These are phyloP conservation scores for Acromyrmex charruanus DNA, from an alignment of 1,140 invertebrate species.

Conservation along the genomic window DNA sequence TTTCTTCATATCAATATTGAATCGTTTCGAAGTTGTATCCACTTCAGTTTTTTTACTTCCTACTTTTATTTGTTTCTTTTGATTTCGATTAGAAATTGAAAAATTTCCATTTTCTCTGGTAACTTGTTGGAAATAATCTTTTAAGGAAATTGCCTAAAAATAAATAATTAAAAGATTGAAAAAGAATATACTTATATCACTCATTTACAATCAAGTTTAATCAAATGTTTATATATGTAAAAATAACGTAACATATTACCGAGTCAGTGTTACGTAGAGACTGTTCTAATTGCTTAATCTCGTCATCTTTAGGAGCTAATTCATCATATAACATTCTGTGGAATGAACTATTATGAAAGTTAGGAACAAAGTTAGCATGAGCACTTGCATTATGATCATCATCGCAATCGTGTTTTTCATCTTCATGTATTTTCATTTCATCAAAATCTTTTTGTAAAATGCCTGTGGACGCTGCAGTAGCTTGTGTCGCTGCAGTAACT, in stretches of 20 bases:
- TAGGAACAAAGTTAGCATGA: background rate
- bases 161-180: conserved; percentile 1
- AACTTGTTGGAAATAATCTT: background rate
- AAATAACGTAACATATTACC: conserved; percentile 25
- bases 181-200: background rate
- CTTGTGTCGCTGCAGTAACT: background rate
- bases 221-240: background rate
- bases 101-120: background rate
- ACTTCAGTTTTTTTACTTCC: background rate
- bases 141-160: background rate
- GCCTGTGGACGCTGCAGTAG: background rate
- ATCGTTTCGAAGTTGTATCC: background rate
- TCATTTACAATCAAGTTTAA: background rate
- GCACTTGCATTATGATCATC: background rate
- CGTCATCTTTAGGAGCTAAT: background rate
- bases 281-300: background rate
- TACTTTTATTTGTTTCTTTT: background rate
- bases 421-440: background rate
- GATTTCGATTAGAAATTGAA: background rate
- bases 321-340: background rate
- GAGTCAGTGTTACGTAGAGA: background rate
- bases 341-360: background rate
- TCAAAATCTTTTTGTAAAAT: background rate
- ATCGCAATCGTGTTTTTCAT: background rate
- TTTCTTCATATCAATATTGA: background rate